Evolutionary conservation across 2,113 vertebrate genomes (phyloP).

Genomic region (Microcebus griseorufus): DNA sequence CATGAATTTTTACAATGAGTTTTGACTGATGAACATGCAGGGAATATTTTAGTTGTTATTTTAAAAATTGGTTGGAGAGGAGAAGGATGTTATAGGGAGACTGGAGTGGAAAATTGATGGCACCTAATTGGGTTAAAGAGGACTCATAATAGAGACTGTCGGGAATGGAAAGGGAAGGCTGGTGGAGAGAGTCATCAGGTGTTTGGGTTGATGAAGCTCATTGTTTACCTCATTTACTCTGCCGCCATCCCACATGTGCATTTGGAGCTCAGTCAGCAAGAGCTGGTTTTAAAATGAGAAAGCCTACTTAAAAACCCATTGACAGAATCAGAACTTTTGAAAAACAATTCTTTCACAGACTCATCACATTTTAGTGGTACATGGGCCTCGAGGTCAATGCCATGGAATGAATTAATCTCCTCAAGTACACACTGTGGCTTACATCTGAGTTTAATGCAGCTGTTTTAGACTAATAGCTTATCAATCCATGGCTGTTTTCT

Average conservation of each 20-base stretch:
- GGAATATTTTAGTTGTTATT: constrained; percentile 64
- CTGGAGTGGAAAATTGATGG: constrained; percentile 67
- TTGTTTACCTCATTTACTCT: constrained; percentile 82
- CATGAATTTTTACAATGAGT: constrained; percentile 60
- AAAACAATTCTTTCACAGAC: constrained; percentile 61
- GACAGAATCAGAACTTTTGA: constrained; percentile 69
- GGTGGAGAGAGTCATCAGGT: constrained; percentile 82
- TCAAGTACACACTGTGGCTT: constrained; percentile 40
- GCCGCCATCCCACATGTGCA: constrained; percentile 74
- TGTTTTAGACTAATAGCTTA: constrained; percentile 33
- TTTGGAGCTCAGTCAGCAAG: constrained; percentile 79
- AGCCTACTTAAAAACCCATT: constrained; percentile 67
- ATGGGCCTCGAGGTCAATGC: not conserved
- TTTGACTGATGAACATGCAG: constrained; percentile 70
- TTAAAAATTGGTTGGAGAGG: constrained; percentile 64
- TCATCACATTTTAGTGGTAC: constrained; percentile 48
- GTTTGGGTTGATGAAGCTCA: constrained; percentile 81
- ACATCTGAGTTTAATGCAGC: constrained; percentile 50
- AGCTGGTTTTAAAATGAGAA: constrained; percentile 80
- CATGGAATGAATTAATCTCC: constrained; percentile 51
- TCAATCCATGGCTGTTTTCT: constrained; percentile 33
- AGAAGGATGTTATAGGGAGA: constrained; percentile 64
- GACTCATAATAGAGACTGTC: constrained; percentile 68
- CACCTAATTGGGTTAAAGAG: constrained; percentile 80
- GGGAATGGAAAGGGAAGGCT: constrained; percentile 60